Percentiles rank a stretch among this genome's conserved stretches.
Evolutionary conservation across 2,888 invertebrate species (phyloP).

Genomic region (Anagyrus pseudococci): DNA sequence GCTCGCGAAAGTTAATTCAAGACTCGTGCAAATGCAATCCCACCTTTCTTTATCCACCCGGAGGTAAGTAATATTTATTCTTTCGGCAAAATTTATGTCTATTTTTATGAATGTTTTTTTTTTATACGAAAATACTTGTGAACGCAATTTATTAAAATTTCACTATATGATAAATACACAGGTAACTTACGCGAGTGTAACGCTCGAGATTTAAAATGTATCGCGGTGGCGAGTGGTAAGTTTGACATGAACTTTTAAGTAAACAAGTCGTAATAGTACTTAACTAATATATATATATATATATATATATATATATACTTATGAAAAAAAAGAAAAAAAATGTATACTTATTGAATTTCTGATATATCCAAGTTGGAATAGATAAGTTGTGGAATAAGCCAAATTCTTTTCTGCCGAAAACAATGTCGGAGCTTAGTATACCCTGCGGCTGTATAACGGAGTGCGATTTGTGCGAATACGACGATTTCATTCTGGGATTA

Average conservation of each 20-base stretch:
- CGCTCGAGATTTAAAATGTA: slow-evolving; percentile 18
- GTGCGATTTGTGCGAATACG: slow-evolving; percentile 42
- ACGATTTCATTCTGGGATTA: slow-evolving; percentile 3
- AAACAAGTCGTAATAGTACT: no score
- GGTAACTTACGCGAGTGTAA: not conserved
- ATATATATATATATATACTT: no score
- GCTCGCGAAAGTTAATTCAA: slow-evolving; percentile 43
- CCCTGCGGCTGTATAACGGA: slow-evolving; percentile 48
- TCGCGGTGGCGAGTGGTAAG: no score
- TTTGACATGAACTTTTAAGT: no score
- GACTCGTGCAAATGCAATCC: slow-evolving; percentile 49
- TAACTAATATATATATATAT: no score
- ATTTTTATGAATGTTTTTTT: not conserved
- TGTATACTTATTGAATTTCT: no score
- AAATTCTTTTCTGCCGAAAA: no score
- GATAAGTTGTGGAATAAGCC: no score
- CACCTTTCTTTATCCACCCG: slow-evolving; percentile 41
- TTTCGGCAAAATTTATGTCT: not conserved
- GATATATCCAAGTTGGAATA: no score
- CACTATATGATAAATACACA: not conserved
- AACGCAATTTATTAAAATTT: slow-evolving; percentile 3
- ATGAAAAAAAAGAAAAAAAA: no score
- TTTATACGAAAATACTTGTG: not conserved
- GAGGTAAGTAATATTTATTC: slow-evolving; percentile 33
- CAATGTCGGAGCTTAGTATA: no score